Evolutionary conservation across 2,888 invertebrate genomes (phyloP), one percentile per base, ranked within the genome.

Genomic region (Candidula unifasciata): DNA sequence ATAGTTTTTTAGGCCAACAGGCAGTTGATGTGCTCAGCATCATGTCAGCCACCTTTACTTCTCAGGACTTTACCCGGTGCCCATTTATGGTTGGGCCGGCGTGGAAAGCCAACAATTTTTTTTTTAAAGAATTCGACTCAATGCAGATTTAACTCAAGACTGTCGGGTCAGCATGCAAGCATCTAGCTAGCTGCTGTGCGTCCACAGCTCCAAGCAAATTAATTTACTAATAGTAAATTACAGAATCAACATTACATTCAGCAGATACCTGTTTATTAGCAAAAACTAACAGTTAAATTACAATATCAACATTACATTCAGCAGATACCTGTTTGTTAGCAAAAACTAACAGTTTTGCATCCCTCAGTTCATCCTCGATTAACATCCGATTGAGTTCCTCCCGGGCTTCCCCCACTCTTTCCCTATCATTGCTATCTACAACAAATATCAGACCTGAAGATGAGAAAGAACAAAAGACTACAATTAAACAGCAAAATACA

Each of bases 371-470:
- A 94, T 99, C 99, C 95, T 99, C 99, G 90, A 98, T 98, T 94
- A 99, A 95, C 99, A 99, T 99, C 94, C 99, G 95, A 97, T 98
- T 98, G 93, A 99, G 95, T 95, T 99, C 99, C 94, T 99, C 99
- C 93, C 98, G 96, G 91, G 99, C 99, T 95, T 99, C 99, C 74
- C 97, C 98, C 91, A 99, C 97, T 96, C 99, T 97, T 95, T 99
- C 99, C 95, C 99, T 96, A 95, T 99, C 99, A 95, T 99, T 99
- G 95, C 98, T 99, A 96, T 99, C 99, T 94, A 99, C 99, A 95
- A 99, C 99, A 94, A 99, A 99, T 95, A 99, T 99, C 95, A 99
- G 91, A 89, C 94, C 87, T 87, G 85, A 16, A 37, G 71, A 71
- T 21, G 18, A 21, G 24, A 37, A 2, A 71, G 8, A 66, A n/a